Base-by-base conservation (phyloP, 2,797 vertebrate species). In the Gallirallus australis region DNA sequence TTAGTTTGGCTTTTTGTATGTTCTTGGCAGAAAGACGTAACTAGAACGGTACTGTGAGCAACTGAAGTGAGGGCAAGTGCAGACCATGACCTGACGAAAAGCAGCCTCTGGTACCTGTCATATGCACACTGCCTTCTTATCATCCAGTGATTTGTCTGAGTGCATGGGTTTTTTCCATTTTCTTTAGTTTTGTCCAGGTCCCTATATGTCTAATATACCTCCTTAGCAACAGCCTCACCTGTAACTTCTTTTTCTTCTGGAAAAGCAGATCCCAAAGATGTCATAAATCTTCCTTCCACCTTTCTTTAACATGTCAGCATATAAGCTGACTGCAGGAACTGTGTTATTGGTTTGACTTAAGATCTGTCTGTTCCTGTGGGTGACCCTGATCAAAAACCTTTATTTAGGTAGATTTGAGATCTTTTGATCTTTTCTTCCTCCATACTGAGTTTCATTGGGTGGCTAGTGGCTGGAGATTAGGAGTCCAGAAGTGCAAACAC, bases 111-210 rank as follows among this genome's bases (percentile, higher is more conserved):
- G 50, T 31, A 37, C 30, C 45, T 75, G 30, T 82, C 54, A 13
- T 4, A 9, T 25, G 31, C 48, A 47, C 18, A 16, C 52, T 59
- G 24, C 27, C n/a, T 82, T 30, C 24, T 66, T n/a, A 18, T 42
- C 6, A 3, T 3, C 64, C 39, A 12, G 18, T 20, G 30, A 4
- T 47, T 66, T 50, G 47, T 37, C 18, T 18, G 42, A 40, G 4
- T 6, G 25, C 6, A 1, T 37, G 8, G 12, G 3, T 0, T 4
- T 35, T 40, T 5, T 9, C 23, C 30, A 11, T 37, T 82, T 88
- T 69, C 27, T 86, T 80, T 57, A 1, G 8, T 78, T 76, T 86
- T n/a, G 23, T 24, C 53, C n/a, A 12, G 3, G 33, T 76, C 45
- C n/a, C 17, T 66, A 6, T 15, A 25, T 6, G 7, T 57, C n/a